These are phyloP conservation scores for Apodemus speciosus DNA, from an alignment of 2,113 vertebrate species.

Conservation along the genomic window DNA sequence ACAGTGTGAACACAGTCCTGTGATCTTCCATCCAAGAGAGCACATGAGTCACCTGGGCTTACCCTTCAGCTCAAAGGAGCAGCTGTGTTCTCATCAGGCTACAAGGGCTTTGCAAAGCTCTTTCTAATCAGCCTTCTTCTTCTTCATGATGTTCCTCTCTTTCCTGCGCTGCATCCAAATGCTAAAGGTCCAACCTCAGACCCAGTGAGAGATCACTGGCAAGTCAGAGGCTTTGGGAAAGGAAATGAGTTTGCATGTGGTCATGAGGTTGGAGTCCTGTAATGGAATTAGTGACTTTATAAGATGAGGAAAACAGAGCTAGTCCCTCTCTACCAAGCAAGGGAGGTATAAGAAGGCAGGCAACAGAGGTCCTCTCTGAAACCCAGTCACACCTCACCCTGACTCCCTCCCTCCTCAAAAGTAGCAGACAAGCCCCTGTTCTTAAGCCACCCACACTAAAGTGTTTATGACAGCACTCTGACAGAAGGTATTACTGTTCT, in stretches of 20 bases:
- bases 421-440: neutral
- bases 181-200: neutral
- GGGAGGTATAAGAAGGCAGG: neutral
- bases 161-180: neutral
- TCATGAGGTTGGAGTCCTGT: too few species aligned
- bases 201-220: neutral
- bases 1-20: neutral
- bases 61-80: neutral
- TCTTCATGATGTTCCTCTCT: neutral
- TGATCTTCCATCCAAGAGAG: neutral
- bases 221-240: neutral
- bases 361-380: neutral
- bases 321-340: neutral
- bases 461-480: neutral
- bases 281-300: neutral
- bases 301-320: neutral
- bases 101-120: neutral
- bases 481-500: too few species aligned
- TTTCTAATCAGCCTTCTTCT: neutral
- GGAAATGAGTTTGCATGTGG: neutral
- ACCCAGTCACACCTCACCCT: too few species aligned
- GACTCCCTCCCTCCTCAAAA: neutral
- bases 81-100: accelerated
- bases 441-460: neutral
- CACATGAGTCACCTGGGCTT: neutral